Evolutionary conservation across 2,888 invertebrate species (phyloP).

Genomic region (Andrena marginata): DNA sequence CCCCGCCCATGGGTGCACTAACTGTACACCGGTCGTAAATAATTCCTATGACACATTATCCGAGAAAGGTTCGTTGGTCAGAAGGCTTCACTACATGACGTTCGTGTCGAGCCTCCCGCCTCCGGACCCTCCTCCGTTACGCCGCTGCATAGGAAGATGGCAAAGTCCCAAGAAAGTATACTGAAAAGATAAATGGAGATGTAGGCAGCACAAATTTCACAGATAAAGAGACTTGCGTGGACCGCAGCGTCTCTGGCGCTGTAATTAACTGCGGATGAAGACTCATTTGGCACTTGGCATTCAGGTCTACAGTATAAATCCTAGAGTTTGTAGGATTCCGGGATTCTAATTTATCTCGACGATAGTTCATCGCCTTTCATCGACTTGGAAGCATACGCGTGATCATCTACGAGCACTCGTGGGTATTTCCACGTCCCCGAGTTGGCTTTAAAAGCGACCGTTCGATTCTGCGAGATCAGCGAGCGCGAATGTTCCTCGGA

Average conservation of each 20-base stretch:
- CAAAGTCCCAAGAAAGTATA: background rate
- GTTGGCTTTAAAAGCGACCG: too few species aligned
- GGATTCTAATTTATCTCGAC: too few species aligned
- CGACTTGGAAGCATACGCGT: too few species aligned
- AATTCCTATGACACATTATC: conserved; percentile 12
- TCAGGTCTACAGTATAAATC: too few species aligned
- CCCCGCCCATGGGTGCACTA: background rate
- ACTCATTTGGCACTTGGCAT: too few species aligned
- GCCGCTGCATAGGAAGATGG: background rate
- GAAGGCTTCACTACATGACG: background rate
- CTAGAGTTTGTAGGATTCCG: too few species aligned
- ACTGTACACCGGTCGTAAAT: conserved; percentile 9
- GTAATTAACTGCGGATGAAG: background rate
- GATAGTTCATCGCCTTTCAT: too few species aligned
- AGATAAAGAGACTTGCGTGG: background rate
- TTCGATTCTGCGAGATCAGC: too few species aligned
- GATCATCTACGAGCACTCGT: too few species aligned
- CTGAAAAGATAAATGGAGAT: background rate
- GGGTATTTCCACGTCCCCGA: too few species aligned
- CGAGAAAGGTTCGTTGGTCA: background rate
- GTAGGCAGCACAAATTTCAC: background rate
- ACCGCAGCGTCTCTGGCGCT: background rate
- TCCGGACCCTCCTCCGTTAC: background rate
- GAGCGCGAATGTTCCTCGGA: background rate
- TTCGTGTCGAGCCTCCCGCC: conserved; percentile 15